Conservation (phyloP, 2,797 vertebrate species). For the Liparis tanakae region DNA sequence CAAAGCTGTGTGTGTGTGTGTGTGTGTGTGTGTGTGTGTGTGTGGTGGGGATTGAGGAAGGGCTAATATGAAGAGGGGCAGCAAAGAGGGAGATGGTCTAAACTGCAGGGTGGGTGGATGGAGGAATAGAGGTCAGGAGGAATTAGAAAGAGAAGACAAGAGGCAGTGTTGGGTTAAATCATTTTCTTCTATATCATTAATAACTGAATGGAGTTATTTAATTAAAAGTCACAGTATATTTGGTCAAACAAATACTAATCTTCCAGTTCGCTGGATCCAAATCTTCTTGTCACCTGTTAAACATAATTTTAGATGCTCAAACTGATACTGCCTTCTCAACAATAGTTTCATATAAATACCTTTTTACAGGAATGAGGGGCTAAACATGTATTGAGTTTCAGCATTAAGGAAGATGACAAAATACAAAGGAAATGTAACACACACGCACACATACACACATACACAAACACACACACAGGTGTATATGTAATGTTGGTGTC, state of each 20-base stretch:
- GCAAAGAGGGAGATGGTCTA: conserved; percentile 36
- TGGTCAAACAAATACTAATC: neutral
- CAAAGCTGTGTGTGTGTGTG: conserved; percentile 6
- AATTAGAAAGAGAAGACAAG: conserved; percentile 52
- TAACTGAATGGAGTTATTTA: conserved; percentile 7
- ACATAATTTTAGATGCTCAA: neutral
- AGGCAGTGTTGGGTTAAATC: conserved; percentile 56
- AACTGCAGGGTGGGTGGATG: conserved; percentile 47
- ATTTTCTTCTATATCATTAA: conserved; percentile 12
- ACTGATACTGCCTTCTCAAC: too few relatives aligned
- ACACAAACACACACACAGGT: neutral
- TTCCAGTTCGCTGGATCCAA: neutral
- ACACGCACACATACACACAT: neutral
- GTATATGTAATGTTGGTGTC: conserved; percentile 4
- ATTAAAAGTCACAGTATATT: neutral
- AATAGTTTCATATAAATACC: neutral
- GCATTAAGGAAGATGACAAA: neutral
- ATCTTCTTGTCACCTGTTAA: neutral
- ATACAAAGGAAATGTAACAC: neutral
- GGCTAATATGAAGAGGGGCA: conserved; percentile 23
- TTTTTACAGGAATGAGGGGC: neutral
- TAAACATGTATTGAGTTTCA: neutral
- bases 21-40: neutral
- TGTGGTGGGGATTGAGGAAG: conserved; percentile 5
- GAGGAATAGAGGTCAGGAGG: conserved; percentile 63